phyloP scores from a whole-genome alignment of 92 coral and sea anemone genomes.

The Epizoanthus scotinus region DNA sequence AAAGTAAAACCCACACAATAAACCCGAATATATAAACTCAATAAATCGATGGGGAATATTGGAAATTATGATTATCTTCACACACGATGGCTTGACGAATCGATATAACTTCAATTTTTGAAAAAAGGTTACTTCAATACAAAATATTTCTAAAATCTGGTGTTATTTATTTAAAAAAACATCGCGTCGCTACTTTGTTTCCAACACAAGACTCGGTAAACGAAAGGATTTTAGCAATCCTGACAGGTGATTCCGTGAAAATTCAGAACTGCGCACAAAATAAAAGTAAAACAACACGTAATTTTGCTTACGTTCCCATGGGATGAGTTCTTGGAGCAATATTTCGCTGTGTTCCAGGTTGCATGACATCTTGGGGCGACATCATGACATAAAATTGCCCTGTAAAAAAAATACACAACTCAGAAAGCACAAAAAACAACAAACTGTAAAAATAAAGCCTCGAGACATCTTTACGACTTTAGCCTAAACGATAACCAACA shows the following conservation, averaged over 20 bases:
- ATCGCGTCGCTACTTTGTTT: too few species aligned
- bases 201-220: neutral
- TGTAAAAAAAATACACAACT: constrained; percentile 26
- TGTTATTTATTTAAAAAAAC: too few species aligned
- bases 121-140: too few species aligned
- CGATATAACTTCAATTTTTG: too few species aligned
- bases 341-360: constrained; percentile 86
- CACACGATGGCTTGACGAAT: too few species aligned
- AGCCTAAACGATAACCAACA: neutral
- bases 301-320: constrained; percentile 60
- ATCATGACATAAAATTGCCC: constrained; percentile 99
- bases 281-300: neutral
- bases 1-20: too few species aligned
- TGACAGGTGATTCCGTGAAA: constrained; percentile 5
- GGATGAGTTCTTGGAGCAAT: constrained; percentile 94
- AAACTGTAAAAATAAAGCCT: neutral
- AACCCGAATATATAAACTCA: too few species aligned
- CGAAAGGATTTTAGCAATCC: neutral
- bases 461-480: neutral
- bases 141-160: too few species aligned
- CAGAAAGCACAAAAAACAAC: neutral
- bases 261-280: neutral
- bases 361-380: constrained; percentile 99
- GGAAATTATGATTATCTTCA: too few species aligned
- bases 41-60: too few species aligned